Evolutionary conservation across 2,888 invertebrate genomes (phyloP).

Genomic region (Erannis defoliaria): DNA sequence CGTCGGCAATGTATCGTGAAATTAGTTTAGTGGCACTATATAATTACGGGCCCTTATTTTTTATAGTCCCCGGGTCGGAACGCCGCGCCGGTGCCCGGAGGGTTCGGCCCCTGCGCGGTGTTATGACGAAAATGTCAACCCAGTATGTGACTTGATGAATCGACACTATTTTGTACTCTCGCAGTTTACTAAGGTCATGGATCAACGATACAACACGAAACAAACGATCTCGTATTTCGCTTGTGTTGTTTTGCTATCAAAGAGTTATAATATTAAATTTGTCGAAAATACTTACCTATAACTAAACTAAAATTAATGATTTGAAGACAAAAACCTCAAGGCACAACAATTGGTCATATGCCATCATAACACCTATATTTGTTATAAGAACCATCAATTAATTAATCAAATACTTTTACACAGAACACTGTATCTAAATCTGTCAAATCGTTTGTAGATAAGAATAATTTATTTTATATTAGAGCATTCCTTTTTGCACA

Average conservation of each 20-base stretch:
- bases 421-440: too few species aligned
- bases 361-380: too few species aligned
- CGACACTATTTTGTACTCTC: conserved; percentile 81
- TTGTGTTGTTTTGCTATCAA: conserved; percentile 4
- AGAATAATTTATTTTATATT: too few species aligned
- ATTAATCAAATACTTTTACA: too few species aligned
- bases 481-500: too few species aligned
- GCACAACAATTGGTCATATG: too few species aligned
- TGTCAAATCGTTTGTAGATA: too few species aligned
- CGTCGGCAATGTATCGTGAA: conserved; percentile 86
- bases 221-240: background rate
- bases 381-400: too few species aligned
- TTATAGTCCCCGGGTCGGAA: conserved; percentile 68
- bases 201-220: conserved; percentile 41
- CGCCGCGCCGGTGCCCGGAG: conserved; percentile 45
- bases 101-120: conserved; percentile 63
- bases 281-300: too few species aligned
- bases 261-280: too few species aligned
- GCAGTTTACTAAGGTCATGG: conserved; percentile 54
- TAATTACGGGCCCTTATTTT: conserved; percentile 84
- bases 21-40: conserved; percentile 87
- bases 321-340: too few species aligned
- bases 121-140: conserved; percentile 85
- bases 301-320: too few species aligned
- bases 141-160: conserved; percentile 85